Conservation (phyloP, 2,888 invertebrate genomes). For the Sericinus montela region DNA sequence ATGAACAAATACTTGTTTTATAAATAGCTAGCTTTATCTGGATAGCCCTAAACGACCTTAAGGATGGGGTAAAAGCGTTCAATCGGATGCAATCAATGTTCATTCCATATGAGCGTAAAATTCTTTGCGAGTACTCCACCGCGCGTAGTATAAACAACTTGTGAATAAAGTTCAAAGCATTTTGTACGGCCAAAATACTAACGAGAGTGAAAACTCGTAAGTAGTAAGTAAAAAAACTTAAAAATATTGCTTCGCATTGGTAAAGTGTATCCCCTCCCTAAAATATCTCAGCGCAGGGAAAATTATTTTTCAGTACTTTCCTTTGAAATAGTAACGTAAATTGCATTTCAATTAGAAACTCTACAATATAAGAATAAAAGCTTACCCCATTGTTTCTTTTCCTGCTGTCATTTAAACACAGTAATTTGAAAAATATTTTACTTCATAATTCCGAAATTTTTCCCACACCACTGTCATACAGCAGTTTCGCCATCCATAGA, state of each 20-base stretch:
- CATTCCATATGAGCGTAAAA: slow-evolving; percentile 23
- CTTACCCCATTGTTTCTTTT: slow-evolving; percentile 90
- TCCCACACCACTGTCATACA: slow-evolving; percentile 35
- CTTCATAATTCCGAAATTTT: slow-evolving; percentile 37
- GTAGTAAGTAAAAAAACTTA: slow-evolving; percentile 34
- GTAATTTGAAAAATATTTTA: slow-evolving; percentile 52
- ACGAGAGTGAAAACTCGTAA: slow-evolving; percentile 13
- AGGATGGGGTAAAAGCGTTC: slow-evolving; percentile 53
- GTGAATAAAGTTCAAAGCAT: slow-evolving; percentile 6
- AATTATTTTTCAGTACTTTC: slow-evolving; percentile 35
- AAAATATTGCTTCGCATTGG: slow-evolving; percentile 73
- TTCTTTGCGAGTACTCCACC: neutral
- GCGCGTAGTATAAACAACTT: neutral
- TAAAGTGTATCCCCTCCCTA: slow-evolving; percentile 76
- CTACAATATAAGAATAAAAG: slow-evolving; percentile 31
- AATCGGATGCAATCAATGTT: slow-evolving; percentile 67
- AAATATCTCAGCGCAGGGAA: slow-evolving; percentile 62
- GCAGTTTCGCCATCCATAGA: slow-evolving; percentile 33
- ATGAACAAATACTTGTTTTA: slow-evolving; percentile 33
- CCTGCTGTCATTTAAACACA: slow-evolving; percentile 87
- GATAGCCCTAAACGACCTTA: slow-evolving; percentile 48
- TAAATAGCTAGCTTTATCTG: slow-evolving; percentile 52
- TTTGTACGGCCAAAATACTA: slow-evolving; percentile 16
- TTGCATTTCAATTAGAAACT: neutral
- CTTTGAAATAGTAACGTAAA: neutral